A percentile compares a stretch with the other conserved stretches of the same genome.
Conservation (phyloP, 2,797 vertebrate species). For the Molossus molossus region DNA sequence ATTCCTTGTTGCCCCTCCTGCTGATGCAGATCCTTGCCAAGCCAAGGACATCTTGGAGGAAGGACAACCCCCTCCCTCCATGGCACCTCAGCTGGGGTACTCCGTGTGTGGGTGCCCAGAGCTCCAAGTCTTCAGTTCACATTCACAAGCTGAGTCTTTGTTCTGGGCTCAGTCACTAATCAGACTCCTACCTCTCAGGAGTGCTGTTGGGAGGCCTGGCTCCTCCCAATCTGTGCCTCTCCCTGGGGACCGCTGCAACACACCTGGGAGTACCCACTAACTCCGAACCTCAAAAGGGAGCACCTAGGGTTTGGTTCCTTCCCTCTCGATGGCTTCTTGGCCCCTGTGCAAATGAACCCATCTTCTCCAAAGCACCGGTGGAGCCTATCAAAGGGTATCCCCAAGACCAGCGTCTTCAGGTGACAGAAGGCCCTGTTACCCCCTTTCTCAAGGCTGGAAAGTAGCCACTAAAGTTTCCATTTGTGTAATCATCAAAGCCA, state of each 20-base stretch:
- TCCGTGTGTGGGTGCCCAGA: rapidly evolving
- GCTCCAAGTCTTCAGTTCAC: not conserved
- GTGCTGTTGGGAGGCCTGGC: not conserved
- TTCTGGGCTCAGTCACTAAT: not conserved
- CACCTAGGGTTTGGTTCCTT: not conserved
- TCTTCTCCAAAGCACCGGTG: not conserved
- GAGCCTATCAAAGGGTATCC: not conserved
- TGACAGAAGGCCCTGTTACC: not conserved
- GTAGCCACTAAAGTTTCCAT: not conserved
- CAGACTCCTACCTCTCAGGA: not conserved
- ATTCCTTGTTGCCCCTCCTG: not conserved
- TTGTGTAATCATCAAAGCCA: not conserved
- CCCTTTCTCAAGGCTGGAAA: not conserved
- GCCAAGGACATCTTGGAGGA: not conserved
- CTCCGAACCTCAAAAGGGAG: not conserved
- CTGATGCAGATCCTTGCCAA: not conserved
- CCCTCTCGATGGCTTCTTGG: not conserved
- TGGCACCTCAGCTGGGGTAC: not conserved
- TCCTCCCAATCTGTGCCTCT: not conserved
- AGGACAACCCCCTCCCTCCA: not conserved
- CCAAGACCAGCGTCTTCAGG: not conserved
- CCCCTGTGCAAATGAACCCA: not conserved
- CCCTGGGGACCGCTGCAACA: not conserved
- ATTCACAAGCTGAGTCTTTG: not conserved
- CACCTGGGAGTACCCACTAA: not conserved